phyloP scores from a whole-genome alignment of 2,888 invertebrate species.

The Andrena chrysosceles region DNA sequence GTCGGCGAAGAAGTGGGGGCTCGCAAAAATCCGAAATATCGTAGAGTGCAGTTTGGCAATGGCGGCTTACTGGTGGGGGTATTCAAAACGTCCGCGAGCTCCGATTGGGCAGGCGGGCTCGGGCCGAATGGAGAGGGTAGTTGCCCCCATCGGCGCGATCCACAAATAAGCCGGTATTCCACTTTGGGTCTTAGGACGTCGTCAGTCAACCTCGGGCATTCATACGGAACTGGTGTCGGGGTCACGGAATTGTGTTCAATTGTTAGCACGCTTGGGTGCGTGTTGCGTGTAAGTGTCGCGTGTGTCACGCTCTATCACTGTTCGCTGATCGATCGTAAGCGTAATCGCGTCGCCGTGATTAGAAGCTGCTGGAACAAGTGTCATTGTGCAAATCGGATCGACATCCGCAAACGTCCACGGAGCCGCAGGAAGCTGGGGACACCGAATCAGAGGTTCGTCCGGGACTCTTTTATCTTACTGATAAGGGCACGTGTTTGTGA shows the following conservation, averaged over 20 bases:
- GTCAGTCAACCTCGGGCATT: constrained; percentile 71
- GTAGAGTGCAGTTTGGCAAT: background rate
- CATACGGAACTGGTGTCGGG: constrained; percentile 16
- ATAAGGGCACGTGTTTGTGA: no score
- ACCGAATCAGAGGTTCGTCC: constrained; percentile 5
- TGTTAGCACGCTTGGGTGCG: background rate
- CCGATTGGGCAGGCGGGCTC: constrained; percentile 54
- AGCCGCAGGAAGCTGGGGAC: constrained; percentile 21
- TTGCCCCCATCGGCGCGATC: constrained; percentile 68
- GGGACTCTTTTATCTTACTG: no score
- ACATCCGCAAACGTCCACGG: background rate
- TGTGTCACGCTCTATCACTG: no score
- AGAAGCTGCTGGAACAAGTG: background rate
- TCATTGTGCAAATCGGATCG: background rate
- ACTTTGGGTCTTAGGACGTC: constrained; percentile 64
- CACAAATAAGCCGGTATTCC: constrained; percentile 71
- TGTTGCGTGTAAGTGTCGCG: no score
- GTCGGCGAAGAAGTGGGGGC: background rate
- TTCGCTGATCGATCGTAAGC: background rate
- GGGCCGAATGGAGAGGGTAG: constrained; percentile 73
- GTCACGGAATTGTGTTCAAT: constrained; percentile 2
- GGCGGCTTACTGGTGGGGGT: constrained; percentile 39
- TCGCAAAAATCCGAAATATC: background rate
- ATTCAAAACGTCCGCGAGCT: constrained; percentile 38
- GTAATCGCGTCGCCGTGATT: background rate